A percentile compares a stretch with the other conserved stretches of the same genome.
Conservation (phyloP, 2,888 invertebrate species). For the Eupithecia subumbrata region DNA sequence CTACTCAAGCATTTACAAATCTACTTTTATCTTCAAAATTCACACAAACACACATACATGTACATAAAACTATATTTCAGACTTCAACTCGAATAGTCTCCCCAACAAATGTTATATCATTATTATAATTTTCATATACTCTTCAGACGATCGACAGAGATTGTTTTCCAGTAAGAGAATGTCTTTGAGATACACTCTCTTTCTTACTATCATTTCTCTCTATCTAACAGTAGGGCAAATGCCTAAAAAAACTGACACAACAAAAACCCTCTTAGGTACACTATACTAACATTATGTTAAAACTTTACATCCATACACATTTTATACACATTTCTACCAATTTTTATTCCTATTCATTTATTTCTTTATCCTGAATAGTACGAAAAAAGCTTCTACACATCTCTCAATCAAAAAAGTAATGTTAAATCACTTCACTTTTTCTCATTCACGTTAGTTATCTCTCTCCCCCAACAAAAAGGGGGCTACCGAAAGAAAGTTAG, state of each 20-base stretch:
- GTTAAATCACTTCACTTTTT: too few relatives aligned
- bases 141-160: background rate
- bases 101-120: background rate
- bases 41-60: background rate
- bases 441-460: too few relatives aligned
- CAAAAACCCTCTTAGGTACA: background rate
- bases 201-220: background rate
- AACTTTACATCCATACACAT: background rate
- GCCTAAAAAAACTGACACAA: background rate
- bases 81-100: background rate
- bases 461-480: too few relatives aligned
- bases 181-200: background rate
- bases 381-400: background rate
- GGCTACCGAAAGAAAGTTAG: background rate
- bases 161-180: background rate
- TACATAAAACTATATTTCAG: background rate
- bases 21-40: background rate
- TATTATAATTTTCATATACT: background rate
- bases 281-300: background rate
- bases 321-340: background rate
- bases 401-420: too few relatives aligned
- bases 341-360: background rate
- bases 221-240: background rate
- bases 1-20: constrained; percentile 15
- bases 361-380: background rate